phyloP scores from a whole-genome alignment of 2,888 invertebrate genomes.

The Aethes cnicana region DNA sequence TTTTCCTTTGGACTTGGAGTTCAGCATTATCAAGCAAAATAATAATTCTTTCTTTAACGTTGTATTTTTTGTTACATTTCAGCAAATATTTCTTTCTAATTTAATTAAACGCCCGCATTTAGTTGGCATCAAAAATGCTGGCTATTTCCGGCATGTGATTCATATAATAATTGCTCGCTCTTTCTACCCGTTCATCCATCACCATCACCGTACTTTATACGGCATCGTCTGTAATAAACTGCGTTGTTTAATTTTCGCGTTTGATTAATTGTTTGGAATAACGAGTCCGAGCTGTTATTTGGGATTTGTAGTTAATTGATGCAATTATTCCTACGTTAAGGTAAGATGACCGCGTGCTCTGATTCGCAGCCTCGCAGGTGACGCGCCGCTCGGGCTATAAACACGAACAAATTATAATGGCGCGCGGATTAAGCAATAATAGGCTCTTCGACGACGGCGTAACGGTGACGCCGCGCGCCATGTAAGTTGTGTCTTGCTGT shows the following conservation, averaged over 20 bases:
- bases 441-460: too few relatives aligned
- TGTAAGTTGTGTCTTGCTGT: too few relatives aligned
- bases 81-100: too few relatives aligned
- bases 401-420: too few relatives aligned
- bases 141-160: constrained; percentile 48
- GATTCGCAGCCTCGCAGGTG: constrained; percentile 44
- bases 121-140: constrained; percentile 33
- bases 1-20: too few relatives aligned
- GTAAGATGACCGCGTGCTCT: constrained; percentile 32
- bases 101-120: constrained; percentile 10
- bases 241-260: constrained; percentile 48
- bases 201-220: constrained; percentile 49
- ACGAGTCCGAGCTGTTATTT: constrained; percentile 46
- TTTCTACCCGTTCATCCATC: constrained; percentile 57
- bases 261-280: constrained; percentile 53
- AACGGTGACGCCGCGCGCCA: constrained; percentile 42
- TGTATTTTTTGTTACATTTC: too few relatives aligned
- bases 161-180: constrained; percentile 49
- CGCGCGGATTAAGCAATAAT: too few relatives aligned
- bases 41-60: too few relatives aligned
- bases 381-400: constrained; percentile 45
- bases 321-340: constrained; percentile 45
- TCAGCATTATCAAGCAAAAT: too few relatives aligned
- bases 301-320: constrained; percentile 45
- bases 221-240: constrained; percentile 47